Conservation (phyloP, 2,888 invertebrate species). For the Metalampra italica region DNA sequence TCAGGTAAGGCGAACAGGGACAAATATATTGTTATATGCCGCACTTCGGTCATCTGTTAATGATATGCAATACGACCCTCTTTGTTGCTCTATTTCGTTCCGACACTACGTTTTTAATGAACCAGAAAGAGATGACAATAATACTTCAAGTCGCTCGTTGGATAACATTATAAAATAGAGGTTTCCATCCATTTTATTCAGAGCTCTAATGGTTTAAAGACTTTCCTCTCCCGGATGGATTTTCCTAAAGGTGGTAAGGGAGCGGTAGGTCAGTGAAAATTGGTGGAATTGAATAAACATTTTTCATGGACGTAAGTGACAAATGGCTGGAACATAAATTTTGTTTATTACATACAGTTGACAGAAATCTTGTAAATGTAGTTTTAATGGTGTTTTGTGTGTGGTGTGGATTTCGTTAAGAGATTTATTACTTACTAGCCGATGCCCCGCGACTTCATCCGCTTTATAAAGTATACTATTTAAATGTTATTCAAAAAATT, state of each 20-base stretch:
- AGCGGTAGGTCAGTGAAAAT: slow-evolving; percentile 21
- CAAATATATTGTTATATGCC: slow-evolving; percentile 22
- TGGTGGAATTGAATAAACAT: slow-evolving; percentile 30
- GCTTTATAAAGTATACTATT: no score
- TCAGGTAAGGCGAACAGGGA: slow-evolving; percentile 32
- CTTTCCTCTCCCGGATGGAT: slow-evolving; percentile 17
- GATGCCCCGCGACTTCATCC: no score
- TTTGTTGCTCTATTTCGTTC: slow-evolving; percentile 33
- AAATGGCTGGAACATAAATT: slow-evolving; percentile 40
- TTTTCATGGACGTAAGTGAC: slow-evolving; percentile 46
- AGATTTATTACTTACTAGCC: no score
- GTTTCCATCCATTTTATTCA: slow-evolving; percentile 23
- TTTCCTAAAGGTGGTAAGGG: slow-evolving; percentile 21
- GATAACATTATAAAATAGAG: slow-evolving; percentile 31
- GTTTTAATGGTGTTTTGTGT: slow-evolving; percentile 45
- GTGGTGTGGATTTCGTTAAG: slow-evolving; percentile 19
- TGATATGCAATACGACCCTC: slow-evolving; percentile 62
- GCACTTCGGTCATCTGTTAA: slow-evolving; percentile 39
- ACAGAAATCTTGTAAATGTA: slow-evolving; percentile 43
- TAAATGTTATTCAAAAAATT: no score
- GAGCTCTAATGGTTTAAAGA: slow-evolving; percentile 23
- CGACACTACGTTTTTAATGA: slow-evolving; percentile 12
- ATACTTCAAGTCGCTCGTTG: slow-evolving; percentile 11
- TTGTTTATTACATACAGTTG: slow-evolving; percentile 44
- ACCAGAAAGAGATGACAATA: slow-evolving; percentile 25